Conservation (phyloP, 2,888 invertebrate genomes). For the Pachymerium ferrugineum region DNA sequence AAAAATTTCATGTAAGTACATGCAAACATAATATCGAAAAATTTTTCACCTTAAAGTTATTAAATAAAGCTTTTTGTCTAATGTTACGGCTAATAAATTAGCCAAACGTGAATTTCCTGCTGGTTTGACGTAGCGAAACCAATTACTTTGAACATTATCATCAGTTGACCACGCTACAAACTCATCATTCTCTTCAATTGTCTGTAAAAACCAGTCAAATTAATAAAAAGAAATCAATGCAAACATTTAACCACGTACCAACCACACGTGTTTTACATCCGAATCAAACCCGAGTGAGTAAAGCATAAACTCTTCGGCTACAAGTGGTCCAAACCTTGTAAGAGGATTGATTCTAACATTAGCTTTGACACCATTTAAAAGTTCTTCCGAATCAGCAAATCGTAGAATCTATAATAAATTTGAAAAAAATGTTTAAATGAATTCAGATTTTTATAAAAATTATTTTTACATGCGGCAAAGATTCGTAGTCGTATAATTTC, state of each 20-base stretch:
- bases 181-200: not conserved
- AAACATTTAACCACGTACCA: not conserved
- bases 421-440: too few species aligned
- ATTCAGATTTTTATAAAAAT: too few species aligned
- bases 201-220: not conserved
- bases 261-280: not conserved
- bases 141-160: not conserved
- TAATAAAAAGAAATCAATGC: not conserved
- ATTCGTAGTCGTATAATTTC: not conserved
- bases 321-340: not conserved
- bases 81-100: not conserved
- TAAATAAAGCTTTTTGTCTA: not conserved
- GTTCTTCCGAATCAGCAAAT: not conserved
- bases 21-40: not conserved
- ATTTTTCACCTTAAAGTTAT: not conserved
- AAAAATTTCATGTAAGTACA: too few species aligned
- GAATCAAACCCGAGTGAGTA: not conserved
- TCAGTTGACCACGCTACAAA: not conserved
- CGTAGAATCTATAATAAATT: not conserved
- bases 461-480: not conserved
- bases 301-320: not conserved
- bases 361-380: not conserved
- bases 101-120: not conserved
- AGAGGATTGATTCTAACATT: not conserved
- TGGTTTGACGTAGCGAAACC: not conserved